Conservation (phyloP, 2,888 invertebrate species). For the Phengaris arion region DNA sequence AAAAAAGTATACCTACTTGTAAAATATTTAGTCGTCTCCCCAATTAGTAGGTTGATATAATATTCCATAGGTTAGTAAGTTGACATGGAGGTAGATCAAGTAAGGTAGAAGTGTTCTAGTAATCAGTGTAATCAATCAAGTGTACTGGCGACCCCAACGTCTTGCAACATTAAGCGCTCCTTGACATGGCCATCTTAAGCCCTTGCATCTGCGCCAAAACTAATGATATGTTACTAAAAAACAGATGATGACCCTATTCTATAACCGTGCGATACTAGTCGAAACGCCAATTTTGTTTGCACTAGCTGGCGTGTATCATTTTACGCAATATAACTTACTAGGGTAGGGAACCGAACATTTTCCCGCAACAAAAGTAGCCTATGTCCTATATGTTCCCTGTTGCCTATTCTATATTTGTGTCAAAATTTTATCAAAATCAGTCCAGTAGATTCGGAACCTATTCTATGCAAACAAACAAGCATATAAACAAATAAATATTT, state of each 20-base stretch:
- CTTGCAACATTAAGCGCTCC: constrained; percentile 52
- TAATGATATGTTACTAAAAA: constrained; percentile 57
- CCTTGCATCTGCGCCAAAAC: constrained; percentile 67
- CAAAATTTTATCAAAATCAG: too few species aligned
- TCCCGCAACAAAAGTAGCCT: too few species aligned
- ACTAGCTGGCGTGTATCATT: not conserved
- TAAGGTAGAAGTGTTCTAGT: constrained; percentile 35
- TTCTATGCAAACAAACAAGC: too few species aligned
- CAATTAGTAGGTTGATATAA: too few species aligned
- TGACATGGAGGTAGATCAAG: not conserved
- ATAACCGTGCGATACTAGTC: constrained; percentile 32
- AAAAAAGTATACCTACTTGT: too few species aligned
- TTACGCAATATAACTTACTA: not conserved
- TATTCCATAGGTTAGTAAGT: not conserved
- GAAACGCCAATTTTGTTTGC: not conserved
- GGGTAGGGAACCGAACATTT: too few species aligned
- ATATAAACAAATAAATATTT: too few species aligned
- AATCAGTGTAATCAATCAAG: constrained; percentile 71
- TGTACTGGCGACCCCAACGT: constrained; percentile 42
- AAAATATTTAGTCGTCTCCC: too few species aligned
- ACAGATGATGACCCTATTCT: constrained; percentile 40
- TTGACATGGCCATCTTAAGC: constrained; percentile 51
- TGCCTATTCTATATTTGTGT: too few species aligned
- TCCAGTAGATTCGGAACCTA: too few species aligned
- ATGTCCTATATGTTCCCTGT: too few species aligned